These are phyloP conservation scores for Cancer borealis DNA, from an alignment of 2,888 invertebrate genomes.

Conservation along the genomic window DNA sequence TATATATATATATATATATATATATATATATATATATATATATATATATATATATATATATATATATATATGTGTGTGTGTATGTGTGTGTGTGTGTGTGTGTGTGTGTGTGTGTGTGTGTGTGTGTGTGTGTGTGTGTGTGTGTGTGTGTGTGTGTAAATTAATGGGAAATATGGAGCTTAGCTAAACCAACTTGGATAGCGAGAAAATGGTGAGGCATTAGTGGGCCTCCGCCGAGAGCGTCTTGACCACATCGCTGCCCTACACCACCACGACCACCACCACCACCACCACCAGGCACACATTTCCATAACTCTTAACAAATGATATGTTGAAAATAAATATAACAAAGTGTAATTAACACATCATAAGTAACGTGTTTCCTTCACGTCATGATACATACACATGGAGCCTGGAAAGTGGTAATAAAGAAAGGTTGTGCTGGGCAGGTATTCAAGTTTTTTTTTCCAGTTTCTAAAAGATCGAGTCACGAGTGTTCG, in stretches of 20 bases:
- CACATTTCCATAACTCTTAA: background rate
- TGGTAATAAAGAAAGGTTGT: background rate
- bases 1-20: background rate
- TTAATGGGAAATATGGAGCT: background rate
- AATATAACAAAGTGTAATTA: background rate
- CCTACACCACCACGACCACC: background rate
- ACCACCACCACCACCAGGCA: background rate
- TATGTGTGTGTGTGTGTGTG: conserved; percentile 11
- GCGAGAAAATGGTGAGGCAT: background rate
- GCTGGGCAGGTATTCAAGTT: background rate
- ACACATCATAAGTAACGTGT: background rate
- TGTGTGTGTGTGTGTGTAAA: background rate
- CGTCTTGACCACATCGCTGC: background rate
- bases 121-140: conserved; percentile 11
- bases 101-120: conserved; percentile 20
- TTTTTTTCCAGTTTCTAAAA: background rate
- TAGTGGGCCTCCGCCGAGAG: background rate
- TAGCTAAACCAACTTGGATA: too few relatives aligned
- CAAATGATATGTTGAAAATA: background rate
- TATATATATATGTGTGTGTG: background rate
- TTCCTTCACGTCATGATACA: background rate
- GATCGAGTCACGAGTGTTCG: conserved; percentile 35
- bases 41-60: background rate
- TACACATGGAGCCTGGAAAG: background rate
- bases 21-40: background rate